These are phyloP conservation scores for Cyphomyrus plagiostoma DNA, from an alignment of 2,113 vertebrate species.

Conservation along the genomic window DNA sequence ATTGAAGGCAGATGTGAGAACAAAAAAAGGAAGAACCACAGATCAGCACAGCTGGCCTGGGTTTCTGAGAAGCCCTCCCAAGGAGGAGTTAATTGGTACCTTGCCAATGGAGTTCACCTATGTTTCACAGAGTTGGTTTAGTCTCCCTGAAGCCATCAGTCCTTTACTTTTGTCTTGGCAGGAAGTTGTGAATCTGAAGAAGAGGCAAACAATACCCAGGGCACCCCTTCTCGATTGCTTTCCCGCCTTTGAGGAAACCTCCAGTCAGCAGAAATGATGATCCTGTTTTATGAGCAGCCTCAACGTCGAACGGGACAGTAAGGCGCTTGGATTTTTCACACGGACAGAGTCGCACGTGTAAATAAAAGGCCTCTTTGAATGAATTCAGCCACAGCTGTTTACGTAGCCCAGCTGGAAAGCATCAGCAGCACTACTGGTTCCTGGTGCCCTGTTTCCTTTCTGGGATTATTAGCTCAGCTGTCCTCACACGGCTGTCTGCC, in stretches of 20 bases:
- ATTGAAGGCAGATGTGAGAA: conserved; percentile 22
- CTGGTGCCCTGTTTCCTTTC: not conserved
- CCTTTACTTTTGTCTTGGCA: not conserved
- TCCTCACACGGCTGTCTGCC: not conserved
- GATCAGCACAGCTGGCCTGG: not conserved
- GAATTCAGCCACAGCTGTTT: not conserved
- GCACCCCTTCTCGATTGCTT: not conserved
- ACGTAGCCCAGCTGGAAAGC: not conserved
- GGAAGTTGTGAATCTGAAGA: not conserved
- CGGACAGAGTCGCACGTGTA: not conserved
- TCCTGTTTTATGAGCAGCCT: not conserved
- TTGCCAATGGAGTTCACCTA: not conserved
- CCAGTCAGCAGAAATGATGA: not conserved
- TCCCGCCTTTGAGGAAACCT: not conserved
- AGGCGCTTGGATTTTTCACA: not conserved
- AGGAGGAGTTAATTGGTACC: not conserved
- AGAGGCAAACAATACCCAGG: not conserved
- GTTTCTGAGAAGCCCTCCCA: not conserved
- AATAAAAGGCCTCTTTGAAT: not conserved
- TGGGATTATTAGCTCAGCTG: not conserved
- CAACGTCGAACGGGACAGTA: not conserved
- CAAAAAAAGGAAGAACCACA: not conserved
- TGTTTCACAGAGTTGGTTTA: not conserved
- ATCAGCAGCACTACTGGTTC: not conserved
- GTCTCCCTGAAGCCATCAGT: not conserved